Evolutionary conservation across 2,113 vertebrate genomes (phyloP).

Genomic region (Tetrao urogallus): DNA sequence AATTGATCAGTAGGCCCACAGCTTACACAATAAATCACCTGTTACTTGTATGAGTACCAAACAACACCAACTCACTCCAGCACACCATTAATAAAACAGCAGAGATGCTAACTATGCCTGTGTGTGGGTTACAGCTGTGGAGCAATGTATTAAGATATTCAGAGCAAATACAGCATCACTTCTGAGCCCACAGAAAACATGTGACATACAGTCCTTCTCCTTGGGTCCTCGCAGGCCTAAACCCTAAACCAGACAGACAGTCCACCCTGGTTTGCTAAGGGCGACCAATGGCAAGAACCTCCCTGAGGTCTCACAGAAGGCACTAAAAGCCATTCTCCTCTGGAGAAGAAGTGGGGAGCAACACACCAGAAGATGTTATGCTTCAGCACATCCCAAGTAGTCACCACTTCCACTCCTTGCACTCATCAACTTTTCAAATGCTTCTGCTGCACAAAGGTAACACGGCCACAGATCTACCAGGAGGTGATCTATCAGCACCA

Average conservation of each 20-base stretch:
- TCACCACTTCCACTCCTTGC: neutral
- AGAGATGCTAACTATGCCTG: neutral
- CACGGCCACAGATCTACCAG: neutral
- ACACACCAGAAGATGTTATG: neutral
- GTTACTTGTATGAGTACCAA: neutral
- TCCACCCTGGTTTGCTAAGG: neutral
- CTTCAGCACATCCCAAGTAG: neutral
- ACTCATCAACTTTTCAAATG: neutral
- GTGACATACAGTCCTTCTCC: neutral
- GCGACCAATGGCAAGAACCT: neutral
- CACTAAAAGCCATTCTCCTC: neutral
- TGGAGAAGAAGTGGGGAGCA: neutral
- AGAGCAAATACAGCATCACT: neutral
- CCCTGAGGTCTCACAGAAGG: neutral
- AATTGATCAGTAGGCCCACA: neutral
- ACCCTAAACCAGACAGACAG: neutral
- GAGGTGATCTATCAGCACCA: neutral
- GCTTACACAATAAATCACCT: neutral
- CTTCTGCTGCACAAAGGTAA: neutral
- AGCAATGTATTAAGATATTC: neutral
- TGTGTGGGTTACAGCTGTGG: neutral
- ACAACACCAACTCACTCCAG: neutral
- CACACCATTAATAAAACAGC: neutral
- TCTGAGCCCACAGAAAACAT: neutral
- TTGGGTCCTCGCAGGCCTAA: neutral